Base-by-base conservation (phyloP, 2,797 vertebrate genomes). In the Cynodonichthys magdalenae region DNA sequence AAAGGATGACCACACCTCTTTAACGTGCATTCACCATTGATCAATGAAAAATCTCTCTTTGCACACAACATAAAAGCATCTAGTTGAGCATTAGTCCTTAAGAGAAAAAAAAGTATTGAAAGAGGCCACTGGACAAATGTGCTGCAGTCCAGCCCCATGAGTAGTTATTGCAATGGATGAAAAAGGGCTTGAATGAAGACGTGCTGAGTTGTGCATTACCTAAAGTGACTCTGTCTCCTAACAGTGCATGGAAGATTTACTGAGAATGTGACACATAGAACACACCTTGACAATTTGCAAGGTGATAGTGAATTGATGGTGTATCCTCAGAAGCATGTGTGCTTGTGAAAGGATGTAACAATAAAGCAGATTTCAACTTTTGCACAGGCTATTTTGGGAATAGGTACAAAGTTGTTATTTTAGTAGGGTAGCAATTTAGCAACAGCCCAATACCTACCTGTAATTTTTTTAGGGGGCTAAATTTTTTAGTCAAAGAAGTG, bases 221-320 rank as follows among this genome's bases (percentile, higher is more conserved):
- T 71, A 53, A 75, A 55, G 68, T 63, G 71, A 80, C 49, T 48
- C 50, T 24, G 14, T 10, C 53, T 63, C 63, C 58, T 76, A 73
- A 84, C 81, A 71, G 61, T 82, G 74, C 79, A 57, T 73, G 67
- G 50, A 77, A 63, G 57, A 75, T 83, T 79, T 81, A 83, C 82
- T 80, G 52, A 81, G 61, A 80, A 69, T 74, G 62, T 80, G 84
- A 85, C 85, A 71, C 20, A 66, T 77, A 74, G 79, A 87, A 86
- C 78, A 87, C 83, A 89, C 79, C 68, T 85, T 82, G 82, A 85
- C 75, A 82, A 79, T 39, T 61, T 63, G 53, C 64, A 74, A n/a
- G 61, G 59, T 28, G 59, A 53, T 44, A 31, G 54, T 24, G 12
- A 54, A 59, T 58, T 55, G 48, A 66, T 39, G 53, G 36, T 44